Conservation (phyloP, 2,113 vertebrate species). For the Actenoides lindsayi region DNA sequence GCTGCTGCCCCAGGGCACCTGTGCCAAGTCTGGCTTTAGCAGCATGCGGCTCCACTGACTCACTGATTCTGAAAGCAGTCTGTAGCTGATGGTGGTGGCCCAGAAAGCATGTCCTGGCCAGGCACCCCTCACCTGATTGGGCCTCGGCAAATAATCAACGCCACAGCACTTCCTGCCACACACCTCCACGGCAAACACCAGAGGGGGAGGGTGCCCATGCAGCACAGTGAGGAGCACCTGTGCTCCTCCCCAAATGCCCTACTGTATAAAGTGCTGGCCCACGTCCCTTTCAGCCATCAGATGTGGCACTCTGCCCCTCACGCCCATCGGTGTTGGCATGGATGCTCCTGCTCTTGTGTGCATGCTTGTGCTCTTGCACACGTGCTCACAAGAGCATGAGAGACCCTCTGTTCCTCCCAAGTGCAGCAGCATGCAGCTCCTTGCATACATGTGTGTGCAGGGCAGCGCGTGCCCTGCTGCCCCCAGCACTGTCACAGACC, state of each 20-base stretch:
- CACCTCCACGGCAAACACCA: constrained; percentile 35
- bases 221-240: not conserved
- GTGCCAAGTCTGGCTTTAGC: constrained; percentile 75
- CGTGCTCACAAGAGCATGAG: fast-evolving
- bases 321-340: fast-evolving
- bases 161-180: not conserved
- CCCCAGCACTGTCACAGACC: not conserved
- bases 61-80: constrained; percentile 74
- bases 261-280: not conserved
- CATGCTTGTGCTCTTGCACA: not conserved
- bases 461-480: fast-evolving
- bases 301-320: not conserved
- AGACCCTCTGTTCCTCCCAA: not conserved
- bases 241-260: not conserved
- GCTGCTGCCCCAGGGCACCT: constrained; percentile 12
- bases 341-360: fast-evolving
- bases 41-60: constrained; percentile 74
- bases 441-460: fast-evolving
- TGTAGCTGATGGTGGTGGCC: constrained; percentile 67
- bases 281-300: not conserved
- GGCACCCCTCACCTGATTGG: constrained; percentile 70
- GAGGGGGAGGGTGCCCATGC: not conserved
- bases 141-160: constrained; percentile 73
- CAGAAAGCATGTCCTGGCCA: constrained; percentile 34
- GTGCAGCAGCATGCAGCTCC: not conserved